Conservation (phyloP, 1,140 invertebrate genomes). For the Varroa destructor region DNA sequence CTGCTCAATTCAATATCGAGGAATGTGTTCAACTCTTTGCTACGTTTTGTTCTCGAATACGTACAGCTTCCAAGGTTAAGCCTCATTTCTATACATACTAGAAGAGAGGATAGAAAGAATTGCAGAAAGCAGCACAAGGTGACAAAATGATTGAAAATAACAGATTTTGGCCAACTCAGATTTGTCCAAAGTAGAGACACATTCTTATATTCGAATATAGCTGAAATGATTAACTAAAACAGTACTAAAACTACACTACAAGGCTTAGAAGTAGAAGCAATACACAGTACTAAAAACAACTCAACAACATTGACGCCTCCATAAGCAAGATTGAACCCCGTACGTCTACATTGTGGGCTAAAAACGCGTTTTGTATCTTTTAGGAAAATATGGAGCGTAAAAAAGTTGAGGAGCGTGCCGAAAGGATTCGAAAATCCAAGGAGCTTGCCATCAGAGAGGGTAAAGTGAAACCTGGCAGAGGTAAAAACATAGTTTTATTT, state of each 20-base stretch:
- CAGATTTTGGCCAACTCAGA: no score
- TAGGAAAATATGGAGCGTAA: constrained; percentile 34
- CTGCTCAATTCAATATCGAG: constrained; percentile 72
- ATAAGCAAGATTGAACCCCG: no score
- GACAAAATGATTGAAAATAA: no score
- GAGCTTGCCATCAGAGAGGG: neutral
- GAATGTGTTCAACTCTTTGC: constrained; percentile 80
- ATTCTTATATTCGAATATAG: no score
- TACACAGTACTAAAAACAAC: neutral
- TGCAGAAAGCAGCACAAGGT: no score
- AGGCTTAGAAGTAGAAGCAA: no score
- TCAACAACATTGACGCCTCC: neutral
- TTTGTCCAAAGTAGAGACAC: no score
- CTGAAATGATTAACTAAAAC: no score
- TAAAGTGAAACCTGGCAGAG: neutral
- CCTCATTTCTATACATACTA: neutral
- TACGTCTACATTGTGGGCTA: no score
- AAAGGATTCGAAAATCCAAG: constrained; percentile 25
- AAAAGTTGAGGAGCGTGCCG: constrained; percentile 35
- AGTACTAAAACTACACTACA: no score
- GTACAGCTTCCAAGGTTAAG: constrained; percentile 36
- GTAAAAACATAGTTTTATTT: neutral
- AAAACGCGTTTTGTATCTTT: neutral
- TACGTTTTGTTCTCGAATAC: constrained; percentile 55
- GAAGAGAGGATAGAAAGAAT: neutral